phyloP scores from a whole-genome alignment of 2,888 invertebrate genomes.

The Lasioglossum lativentre region DNA sequence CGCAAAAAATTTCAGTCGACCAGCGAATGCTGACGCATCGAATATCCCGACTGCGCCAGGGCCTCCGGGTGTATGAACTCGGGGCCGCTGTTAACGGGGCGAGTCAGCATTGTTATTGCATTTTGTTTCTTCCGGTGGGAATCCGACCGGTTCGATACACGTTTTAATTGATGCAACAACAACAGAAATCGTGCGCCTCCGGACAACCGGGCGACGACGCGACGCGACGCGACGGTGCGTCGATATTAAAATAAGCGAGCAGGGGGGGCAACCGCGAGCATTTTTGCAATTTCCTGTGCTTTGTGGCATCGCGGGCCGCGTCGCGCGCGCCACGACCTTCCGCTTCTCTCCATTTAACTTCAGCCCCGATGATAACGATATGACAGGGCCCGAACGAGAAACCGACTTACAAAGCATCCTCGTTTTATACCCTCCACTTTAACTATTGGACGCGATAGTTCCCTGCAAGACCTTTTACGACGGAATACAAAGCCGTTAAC shows the following conservation, averaged over 20 bases:
- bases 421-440: slow-evolving; percentile 43
- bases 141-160: slow-evolving; percentile 10
- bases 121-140: neutral
- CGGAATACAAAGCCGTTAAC: slow-evolving; percentile 65
- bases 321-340: slow-evolving; percentile 48
- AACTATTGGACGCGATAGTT: slow-evolving; percentile 57
- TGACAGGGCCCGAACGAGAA: slow-evolving; percentile 44
- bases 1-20: neutral
- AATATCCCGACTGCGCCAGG: neutral
- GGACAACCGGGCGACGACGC: neutral
- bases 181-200: neutral
- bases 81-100: neutral
- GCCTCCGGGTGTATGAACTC: neutral
- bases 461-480: slow-evolving; percentile 55
- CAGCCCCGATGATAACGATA: slow-evolving; percentile 45
- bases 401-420: slow-evolving; percentile 54
- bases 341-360: slow-evolving; percentile 31
- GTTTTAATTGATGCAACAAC: slow-evolving; percentile 34
- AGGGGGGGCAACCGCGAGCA: neutral
- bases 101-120: slow-evolving; percentile 1
- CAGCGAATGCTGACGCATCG: neutral
- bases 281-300: slow-evolving; percentile 48
- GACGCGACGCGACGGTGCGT: neutral
- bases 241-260: slow-evolving; percentile 21
- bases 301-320: neutral